Percentiles rank a stretch among this genome's conserved stretches.
phyloP scores from a whole-genome alignment of 2,888 invertebrate genomes.

The Ditylenchus weischeri region DNA sequence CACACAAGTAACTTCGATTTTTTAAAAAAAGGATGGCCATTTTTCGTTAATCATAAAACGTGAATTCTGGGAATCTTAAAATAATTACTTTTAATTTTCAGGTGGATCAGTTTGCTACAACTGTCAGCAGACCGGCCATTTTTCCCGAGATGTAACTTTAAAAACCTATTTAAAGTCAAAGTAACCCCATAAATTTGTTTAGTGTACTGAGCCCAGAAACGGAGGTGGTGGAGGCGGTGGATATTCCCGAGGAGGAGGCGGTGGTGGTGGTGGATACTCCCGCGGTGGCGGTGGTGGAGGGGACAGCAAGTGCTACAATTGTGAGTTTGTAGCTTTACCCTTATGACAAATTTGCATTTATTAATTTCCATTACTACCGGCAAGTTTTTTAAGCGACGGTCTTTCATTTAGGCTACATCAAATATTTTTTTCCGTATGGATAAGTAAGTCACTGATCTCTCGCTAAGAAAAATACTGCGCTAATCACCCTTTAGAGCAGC shows the following conservation, averaged over 20 bases:
- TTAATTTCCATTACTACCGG: background rate
- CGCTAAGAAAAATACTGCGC: background rate
- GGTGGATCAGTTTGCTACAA: constrained; percentile 5
- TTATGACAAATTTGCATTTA: background rate
- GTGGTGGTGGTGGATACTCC: constrained; percentile 12
- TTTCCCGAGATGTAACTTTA: background rate
- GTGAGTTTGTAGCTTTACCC: background rate
- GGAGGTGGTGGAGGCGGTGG: constrained; percentile 12
- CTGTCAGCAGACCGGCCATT: background rate
- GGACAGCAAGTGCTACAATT: constrained; percentile 6
- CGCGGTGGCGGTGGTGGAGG: constrained; percentile 13
- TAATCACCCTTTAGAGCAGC: too few species aligned
- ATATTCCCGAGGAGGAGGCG: constrained; percentile 14
- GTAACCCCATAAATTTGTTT: background rate
- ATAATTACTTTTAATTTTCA: too few species aligned
- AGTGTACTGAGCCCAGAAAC: constrained; percentile 13
- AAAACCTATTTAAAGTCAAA: background rate
- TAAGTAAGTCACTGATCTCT: background rate
- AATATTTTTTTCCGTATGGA: too few species aligned
- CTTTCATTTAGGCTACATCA: too few species aligned
- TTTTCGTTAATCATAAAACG: too few species aligned
- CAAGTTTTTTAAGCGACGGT: background rate
- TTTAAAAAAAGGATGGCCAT: too few species aligned
- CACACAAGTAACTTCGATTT: too few species aligned
- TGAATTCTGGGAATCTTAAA: too few species aligned